Conservation (phyloP, 2,797 vertebrate genomes). For the Phaenicophaeus curvirostris region DNA sequence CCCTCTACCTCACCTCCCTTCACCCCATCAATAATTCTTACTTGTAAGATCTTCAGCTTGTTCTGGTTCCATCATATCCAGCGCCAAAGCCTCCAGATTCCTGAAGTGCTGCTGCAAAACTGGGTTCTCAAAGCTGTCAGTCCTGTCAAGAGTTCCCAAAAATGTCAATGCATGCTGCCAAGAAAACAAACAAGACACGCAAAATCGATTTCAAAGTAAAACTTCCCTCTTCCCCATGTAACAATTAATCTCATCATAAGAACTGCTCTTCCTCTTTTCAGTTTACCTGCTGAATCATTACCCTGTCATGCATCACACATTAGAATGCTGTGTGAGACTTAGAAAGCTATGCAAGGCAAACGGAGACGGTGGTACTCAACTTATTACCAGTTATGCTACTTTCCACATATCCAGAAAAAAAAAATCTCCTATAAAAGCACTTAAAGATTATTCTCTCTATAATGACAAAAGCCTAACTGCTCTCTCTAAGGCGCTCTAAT, state of each 20-base stretch:
- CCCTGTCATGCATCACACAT: neutral
- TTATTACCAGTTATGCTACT: neutral
- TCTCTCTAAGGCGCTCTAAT: neutral
- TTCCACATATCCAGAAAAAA: neutral
- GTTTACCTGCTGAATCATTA: neutral
- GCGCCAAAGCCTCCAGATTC: slow-evolving; percentile 94
- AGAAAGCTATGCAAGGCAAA: neutral
- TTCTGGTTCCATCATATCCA: slow-evolving; percentile 89
- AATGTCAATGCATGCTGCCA: neutral
- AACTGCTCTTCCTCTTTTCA: neutral
- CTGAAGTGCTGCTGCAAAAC: slow-evolving; percentile 92
- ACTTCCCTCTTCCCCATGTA: neutral
- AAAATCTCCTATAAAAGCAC: neutral
- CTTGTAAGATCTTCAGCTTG: slow-evolving; percentile 89
- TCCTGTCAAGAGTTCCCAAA: slow-evolving; percentile 77
- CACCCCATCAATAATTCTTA: slow-evolving; percentile 70
- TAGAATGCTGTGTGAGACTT: neutral
- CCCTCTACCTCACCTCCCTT: neutral
- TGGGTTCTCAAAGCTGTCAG: slow-evolving; percentile 94
- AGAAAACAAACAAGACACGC: neutral
- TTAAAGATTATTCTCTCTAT: neutral
- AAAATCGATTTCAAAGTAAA: neutral
- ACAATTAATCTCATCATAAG: neutral
- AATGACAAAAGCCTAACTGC: neutral
- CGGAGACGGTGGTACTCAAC: neutral